These are phyloP conservation scores for Drosophila bipectinata DNA, from an alignment of 1,140 invertebrate genomes.

Conservation along the genomic window DNA sequence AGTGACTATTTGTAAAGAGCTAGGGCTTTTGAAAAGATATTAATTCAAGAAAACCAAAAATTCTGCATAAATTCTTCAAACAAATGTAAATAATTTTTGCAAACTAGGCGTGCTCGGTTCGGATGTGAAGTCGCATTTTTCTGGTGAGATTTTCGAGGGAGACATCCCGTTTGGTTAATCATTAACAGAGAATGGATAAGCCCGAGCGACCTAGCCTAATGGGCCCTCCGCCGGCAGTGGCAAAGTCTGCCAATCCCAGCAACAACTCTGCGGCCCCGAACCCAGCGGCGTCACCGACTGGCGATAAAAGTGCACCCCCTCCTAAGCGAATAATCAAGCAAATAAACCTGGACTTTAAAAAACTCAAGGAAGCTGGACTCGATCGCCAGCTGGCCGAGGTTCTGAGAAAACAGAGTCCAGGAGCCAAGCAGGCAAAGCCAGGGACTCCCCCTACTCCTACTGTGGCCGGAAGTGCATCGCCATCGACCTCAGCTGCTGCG, in stretches of 20 bases:
- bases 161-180: too few species aligned
- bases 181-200: slow-evolving; percentile 10
- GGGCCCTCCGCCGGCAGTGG: slow-evolving; percentile 25
- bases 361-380: slow-evolving; percentile 68
- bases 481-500: slow-evolving; percentile 6
- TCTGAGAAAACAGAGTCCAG: slow-evolving; percentile 53
- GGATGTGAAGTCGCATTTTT: slow-evolving; percentile 6
- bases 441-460: background rate
- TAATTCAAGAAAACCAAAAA: background rate
- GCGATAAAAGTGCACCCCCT: slow-evolving; percentile 14
- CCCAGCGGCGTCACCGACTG: slow-evolving; percentile 7
- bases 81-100: background rate
- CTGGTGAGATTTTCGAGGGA: slow-evolving; percentile 8
- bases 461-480: background rate
- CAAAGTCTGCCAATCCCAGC: slow-evolving; percentile 14
- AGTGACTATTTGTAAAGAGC: background rate
- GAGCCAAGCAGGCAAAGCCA: slow-evolving; percentile 4
- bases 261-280: slow-evolving; percentile 8
- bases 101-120: background rate
- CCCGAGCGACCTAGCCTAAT: slow-evolving; percentile 16
- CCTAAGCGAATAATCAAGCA: slow-evolving; percentile 59
- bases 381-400: slow-evolving; percentile 68
- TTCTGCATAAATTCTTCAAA: background rate
- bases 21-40: background rate
- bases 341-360: slow-evolving; percentile 70